These are phyloP conservation scores for Urocitellus parryii DNA, from an alignment of 2,113 vertebrate genomes.

Conservation along the genomic window DNA sequence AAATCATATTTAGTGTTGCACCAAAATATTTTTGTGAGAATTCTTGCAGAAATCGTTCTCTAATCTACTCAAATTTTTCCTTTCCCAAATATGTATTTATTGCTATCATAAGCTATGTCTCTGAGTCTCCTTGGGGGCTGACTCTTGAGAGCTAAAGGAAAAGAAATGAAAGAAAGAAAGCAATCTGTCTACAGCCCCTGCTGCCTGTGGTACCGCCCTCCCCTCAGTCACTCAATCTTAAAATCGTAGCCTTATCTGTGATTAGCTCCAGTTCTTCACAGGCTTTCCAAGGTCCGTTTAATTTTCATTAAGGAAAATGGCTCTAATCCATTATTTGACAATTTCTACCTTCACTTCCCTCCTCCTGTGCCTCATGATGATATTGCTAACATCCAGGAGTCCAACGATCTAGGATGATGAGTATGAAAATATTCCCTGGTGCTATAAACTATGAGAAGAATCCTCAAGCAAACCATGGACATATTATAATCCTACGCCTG, in stretches of 20 bases:
- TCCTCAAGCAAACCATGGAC: background rate
- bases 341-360: background rate
- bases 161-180: background rate
- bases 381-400: background rate
- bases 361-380: background rate
- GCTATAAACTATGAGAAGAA: background rate
- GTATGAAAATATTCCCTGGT: background rate
- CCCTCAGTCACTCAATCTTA: background rate
- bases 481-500: background rate
- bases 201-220: background rate
- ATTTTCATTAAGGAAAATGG: conserved; percentile 50
- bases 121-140: background rate
- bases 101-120: background rate
- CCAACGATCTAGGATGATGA: background rate
- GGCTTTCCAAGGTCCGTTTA: background rate
- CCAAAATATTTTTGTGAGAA: background rate
- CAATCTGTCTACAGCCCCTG: too few relatives aligned
- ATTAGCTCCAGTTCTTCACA: background rate
- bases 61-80: background rate
- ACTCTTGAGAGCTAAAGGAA: background rate
- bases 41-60: background rate
- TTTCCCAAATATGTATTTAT: background rate
- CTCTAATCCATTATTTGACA: background rate
- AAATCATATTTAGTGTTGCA: background rate
- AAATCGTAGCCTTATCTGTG: background rate